These are phyloP conservation scores for Metalampra italica DNA, from an alignment of 2,888 invertebrate genomes.

Conservation along the genomic window DNA sequence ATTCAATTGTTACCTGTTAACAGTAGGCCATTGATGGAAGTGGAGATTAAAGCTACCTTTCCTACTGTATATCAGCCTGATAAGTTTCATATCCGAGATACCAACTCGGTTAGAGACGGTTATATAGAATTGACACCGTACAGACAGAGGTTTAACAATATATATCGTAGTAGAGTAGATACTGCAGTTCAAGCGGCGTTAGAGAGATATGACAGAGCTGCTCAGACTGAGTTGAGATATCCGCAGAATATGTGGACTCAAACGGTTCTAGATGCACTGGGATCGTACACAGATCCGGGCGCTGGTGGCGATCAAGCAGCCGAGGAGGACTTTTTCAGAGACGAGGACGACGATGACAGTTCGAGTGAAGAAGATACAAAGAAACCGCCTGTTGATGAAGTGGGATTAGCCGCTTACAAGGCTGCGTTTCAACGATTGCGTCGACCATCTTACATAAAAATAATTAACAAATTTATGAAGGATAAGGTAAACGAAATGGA, in stretches of 20 bases:
- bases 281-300: slow-evolving; percentile 35
- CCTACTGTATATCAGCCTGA: slow-evolving; percentile 66
- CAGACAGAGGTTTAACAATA: slow-evolving; percentile 76
- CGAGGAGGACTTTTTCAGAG: slow-evolving; percentile 10
- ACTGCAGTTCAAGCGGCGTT: slow-evolving; percentile 79
- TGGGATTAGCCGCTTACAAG: slow-evolving; percentile 46
- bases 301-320: slow-evolving; percentile 47
- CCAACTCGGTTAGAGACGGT: slow-evolving; percentile 81
- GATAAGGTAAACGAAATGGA: slow-evolving; percentile 44
- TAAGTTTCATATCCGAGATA: slow-evolving; percentile 74
- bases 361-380: slow-evolving; percentile 33
- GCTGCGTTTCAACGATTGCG: slow-evolving; percentile 50
- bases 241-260: slow-evolving; percentile 85
- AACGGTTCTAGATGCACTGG: slow-evolving; percentile 66
- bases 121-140: slow-evolving; percentile 81
- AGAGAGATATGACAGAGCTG: slow-evolving; percentile 54
- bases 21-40: slow-evolving; percentile 79
- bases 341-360: slow-evolving; percentile 21
- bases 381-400: slow-evolving; percentile 43
- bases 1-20: slow-evolving; percentile 71
- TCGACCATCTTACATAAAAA: slow-evolving; percentile 57
- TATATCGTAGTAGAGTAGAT: slow-evolving; percentile 78
- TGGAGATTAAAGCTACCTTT: slow-evolving; percentile 83
- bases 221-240: slow-evolving; percentile 83
- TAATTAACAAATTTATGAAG: slow-evolving; percentile 46